Evolutionary conservation across 2,888 invertebrate genomes (phyloP).

Genomic region (Tridacna gigas): DNA sequence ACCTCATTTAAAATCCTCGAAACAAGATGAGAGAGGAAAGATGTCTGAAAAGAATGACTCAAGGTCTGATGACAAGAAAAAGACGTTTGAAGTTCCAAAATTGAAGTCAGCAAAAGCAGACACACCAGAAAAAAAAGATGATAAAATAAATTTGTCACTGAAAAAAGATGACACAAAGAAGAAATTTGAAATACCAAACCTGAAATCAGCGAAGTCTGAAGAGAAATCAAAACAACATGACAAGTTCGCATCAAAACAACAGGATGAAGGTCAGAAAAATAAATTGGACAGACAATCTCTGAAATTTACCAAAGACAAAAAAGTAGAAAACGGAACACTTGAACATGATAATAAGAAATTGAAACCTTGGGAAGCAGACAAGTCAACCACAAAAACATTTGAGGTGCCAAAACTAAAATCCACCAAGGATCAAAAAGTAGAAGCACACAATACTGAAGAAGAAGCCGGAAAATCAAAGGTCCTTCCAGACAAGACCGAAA

Average conservation of each 20-base stretch:
- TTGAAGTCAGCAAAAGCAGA: constrained; percentile 29
- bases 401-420: constrained; percentile 39
- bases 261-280: constrained; percentile 8
- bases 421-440: constrained; percentile 8
- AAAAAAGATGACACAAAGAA: constrained; percentile 24
- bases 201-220: constrained; percentile 19
- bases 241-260: constrained; percentile 33
- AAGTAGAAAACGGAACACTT: constrained; percentile 1
- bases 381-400: constrained; percentile 8
- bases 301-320: constrained; percentile 33
- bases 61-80: constrained; percentile 23
- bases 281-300: constrained; percentile 31
- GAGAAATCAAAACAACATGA: constrained; percentile 18
- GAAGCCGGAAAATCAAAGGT: neutral
- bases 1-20: constrained; percentile 37
- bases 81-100: constrained; percentile 44
- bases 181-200: constrained; percentile 21
- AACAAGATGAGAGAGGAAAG: constrained; percentile 31
- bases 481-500: neutral
- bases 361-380: constrained; percentile 8
- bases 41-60: constrained; percentile 24
- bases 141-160: constrained; percentile 18
- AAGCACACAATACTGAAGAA: neutral
- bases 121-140: constrained; percentile 16
- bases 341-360: neutral